Base-by-base conservation (phyloP, 2,113 vertebrate species). In the Mungos mungo region DNA sequence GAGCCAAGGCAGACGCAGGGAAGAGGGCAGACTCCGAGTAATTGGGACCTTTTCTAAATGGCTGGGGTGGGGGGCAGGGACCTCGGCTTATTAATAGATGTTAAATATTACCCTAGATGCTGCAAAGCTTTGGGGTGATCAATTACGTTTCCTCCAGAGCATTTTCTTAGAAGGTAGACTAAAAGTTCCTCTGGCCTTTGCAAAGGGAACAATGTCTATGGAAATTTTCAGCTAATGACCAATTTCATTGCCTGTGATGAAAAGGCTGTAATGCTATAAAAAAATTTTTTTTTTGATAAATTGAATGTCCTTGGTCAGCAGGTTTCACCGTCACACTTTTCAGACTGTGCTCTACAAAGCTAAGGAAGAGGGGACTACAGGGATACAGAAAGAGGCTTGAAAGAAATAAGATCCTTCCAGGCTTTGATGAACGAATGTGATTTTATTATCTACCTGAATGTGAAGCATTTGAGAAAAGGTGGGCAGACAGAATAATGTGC, bases 151-250 rank as follows among this genome's bases (percentile, higher is more conserved):
- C 33, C 63, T 31, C 71, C 27, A 60, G 5, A 72, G 65, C 77
- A 95, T 7, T 82, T 18, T 79, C 57, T 96, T 88, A 84, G 76
- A 57, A 92, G 29, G 29, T 74, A 87, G 35, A 66, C 71, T 76
- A 72, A 47, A 95, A 88, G 72, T 92, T 93, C 76, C 65, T 93
- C 38, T 52, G 38, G 57, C 31, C 68, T 71, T 57, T 92, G 33
- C 29, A 71, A 91, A 96, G 92, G 69, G 69, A 95, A 95, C 60
- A 93, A 33, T 29, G 5, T 41, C 74, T 97, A 86, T 12, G 16
- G 74, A 97, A 95, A 90, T 33, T 41, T 95, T 89, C 74, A 47
- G 57, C 31, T 95, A 96, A 93, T 76, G 80, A 93, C 29, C 35
- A 69, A 71, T 68, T 92, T 94, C 14, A 54, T 18, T 84, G 80